phyloP scores from a whole-genome alignment of 2,888 invertebrate genomes.

The Leptopilina drosophilae region DNA sequence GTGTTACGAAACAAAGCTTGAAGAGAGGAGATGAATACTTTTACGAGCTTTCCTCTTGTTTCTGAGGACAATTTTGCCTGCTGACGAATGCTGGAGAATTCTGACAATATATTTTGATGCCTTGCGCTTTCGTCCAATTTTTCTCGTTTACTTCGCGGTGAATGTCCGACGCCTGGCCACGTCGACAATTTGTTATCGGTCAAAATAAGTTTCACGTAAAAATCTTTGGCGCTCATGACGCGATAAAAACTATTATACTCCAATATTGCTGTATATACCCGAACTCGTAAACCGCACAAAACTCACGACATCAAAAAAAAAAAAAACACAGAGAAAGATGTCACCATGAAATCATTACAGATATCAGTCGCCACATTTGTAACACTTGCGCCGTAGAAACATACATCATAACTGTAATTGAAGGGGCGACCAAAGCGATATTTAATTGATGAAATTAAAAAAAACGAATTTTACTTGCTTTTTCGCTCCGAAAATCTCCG shows the following conservation, averaged over 20 bases:
- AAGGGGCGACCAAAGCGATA: too few species aligned
- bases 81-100: conserved; percentile 10
- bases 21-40: conserved; percentile 14
- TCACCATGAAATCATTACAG: conserved; percentile 9
- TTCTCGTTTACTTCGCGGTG: conserved; percentile 10
- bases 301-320: neutral
- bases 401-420: too few species aligned
- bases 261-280: neutral
- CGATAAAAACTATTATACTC: neutral
- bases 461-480: too few species aligned
- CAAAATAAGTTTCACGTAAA: conserved; percentile 27
- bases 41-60: conserved; percentile 3
- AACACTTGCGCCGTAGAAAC: neutral
- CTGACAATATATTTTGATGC: conserved; percentile 22
- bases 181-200: conserved; percentile 22
- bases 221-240: conserved; percentile 5
- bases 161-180: conserved; percentile 26
- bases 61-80: conserved; percentile 16
- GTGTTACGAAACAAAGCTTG: conserved; percentile 1
- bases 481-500: too few species aligned
- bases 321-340: neutral
- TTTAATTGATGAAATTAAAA: too few species aligned
- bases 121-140: neutral
- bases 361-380: conserved; percentile 14
- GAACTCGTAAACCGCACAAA: conserved; percentile 21